Conservation (phyloP, 2,113 vertebrate genomes). For the Pelvicachromis taeniatus region DNA sequence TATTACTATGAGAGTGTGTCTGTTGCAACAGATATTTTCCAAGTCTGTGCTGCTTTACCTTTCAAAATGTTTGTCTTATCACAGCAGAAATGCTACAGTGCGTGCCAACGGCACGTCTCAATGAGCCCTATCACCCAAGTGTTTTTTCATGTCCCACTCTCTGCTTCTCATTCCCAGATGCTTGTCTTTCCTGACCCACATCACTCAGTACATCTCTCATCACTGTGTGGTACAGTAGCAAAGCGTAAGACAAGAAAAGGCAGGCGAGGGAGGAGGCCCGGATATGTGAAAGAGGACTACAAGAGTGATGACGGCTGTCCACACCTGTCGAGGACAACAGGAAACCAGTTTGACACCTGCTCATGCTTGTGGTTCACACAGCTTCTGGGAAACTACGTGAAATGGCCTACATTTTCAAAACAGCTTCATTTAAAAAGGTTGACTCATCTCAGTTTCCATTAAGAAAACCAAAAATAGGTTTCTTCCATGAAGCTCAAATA, state of each 20-base stretch:
- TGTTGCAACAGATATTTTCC: background rate
- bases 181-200: slow-evolving; percentile 15
- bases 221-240: slow-evolving; percentile 28
- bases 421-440: background rate
- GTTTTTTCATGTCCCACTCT: background rate
- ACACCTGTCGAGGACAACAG: slow-evolving; percentile 21
- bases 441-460: background rate
- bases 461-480: background rate
- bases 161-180: background rate
- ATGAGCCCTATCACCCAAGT: slow-evolving; percentile 27
- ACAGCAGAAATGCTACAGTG: slow-evolving; percentile 4
- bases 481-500: background rate
- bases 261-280: background rate
- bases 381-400: background rate
- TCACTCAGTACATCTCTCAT: slow-evolving; percentile 36
- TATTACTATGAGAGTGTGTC: background rate
- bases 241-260: background rate
- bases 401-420: background rate
- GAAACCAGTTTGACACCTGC: slow-evolving; percentile 50
- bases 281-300: slow-evolving; percentile 7
- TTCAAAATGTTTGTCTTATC: slow-evolving; percentile 33
- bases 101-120: slow-evolving; percentile 5
- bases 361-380: slow-evolving; percentile 3
- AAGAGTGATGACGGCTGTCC: slow-evolving; percentile 36
- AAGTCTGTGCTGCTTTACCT: background rate